Percentiles rank a stretch among this genome's conserved stretches.
These are phyloP conservation scores for Dicyrtomina minuta DNA, from an alignment of 2,888 invertebrate genomes.

Conservation along the genomic window DNA sequence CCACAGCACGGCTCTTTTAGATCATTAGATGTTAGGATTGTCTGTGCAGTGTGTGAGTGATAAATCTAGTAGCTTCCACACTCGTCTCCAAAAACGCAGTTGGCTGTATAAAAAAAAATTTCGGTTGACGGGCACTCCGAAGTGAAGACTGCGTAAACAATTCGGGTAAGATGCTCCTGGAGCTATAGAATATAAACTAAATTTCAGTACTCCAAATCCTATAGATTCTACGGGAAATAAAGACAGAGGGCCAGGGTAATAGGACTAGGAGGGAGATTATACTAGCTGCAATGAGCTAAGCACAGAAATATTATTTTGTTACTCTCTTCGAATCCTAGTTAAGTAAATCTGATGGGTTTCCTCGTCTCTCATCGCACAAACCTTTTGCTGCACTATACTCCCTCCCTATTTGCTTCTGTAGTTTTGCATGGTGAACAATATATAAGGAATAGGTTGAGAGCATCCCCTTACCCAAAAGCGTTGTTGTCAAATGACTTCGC, in stretches of 20 bases:
- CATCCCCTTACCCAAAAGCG: slow-evolving; percentile 13
- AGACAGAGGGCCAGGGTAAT: slow-evolving; percentile 20
- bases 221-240: slow-evolving; percentile 9
- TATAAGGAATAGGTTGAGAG: background rate
- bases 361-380: slow-evolving; percentile 22
- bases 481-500: slow-evolving; percentile 18
- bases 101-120: too few relatives aligned
- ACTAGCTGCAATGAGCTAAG: slow-evolving; percentile 19
- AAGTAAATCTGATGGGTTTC: slow-evolving; percentile 11
- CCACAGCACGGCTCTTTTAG: too few relatives aligned
- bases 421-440: background rate
- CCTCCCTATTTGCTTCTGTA: slow-evolving; percentile 20
- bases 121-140: background rate
- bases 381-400: background rate
- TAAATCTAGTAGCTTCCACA: too few relatives aligned
- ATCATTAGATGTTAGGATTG: too few relatives aligned
- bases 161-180: background rate
- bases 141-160: background rate
- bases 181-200: background rate
- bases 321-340: slow-evolving; percentile 13
- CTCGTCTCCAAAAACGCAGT: too few relatives aligned
- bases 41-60: too few relatives aligned
- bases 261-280: slow-evolving; percentile 14
- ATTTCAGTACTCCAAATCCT: background rate
- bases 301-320: slow-evolving; percentile 21